Percentiles rank a stretch among this genome's conserved stretches.
Evolutionary conservation across 2,797 vertebrate species (phyloP).

Genomic region (Phalanger gymnotis): DNA sequence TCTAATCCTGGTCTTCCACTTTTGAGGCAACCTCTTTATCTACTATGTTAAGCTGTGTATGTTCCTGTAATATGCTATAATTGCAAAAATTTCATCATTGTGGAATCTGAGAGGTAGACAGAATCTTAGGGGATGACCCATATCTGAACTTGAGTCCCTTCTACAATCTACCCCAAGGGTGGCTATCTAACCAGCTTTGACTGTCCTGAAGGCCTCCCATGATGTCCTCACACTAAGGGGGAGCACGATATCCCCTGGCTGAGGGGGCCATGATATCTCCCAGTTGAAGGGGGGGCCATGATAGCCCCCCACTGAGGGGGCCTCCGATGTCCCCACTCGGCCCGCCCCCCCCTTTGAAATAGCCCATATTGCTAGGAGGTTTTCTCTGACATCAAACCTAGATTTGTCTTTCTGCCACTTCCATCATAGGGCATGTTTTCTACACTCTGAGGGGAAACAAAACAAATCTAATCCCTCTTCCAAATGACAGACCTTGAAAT

Average conservation of each 20-base stretch:
- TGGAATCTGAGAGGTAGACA: background rate
- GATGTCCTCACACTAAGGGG: no score
- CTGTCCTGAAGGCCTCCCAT: background rate
- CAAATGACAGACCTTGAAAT: background rate
- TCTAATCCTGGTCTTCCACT: background rate
- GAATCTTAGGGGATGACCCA: background rate
- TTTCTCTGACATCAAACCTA: background rate
- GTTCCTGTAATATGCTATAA: background rate
- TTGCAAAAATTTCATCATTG: background rate
- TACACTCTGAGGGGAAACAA: background rate
- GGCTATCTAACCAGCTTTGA: background rate
- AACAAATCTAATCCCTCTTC: background rate
- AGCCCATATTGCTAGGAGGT: background rate
- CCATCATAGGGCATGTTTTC: background rate
- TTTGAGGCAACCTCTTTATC: background rate
- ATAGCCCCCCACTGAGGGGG: background rate
- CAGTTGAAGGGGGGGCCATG: no score
- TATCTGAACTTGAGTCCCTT: background rate
- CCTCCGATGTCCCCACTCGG: background rate
- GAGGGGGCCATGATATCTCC: no score
- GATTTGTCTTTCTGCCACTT: background rate
- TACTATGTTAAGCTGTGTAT: background rate
- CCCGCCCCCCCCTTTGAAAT: background rate
- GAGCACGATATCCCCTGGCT: no score
- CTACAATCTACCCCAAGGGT: background rate